phyloP scores from a whole-genome alignment of 2,113 vertebrate species.

The Ranitomeya variabilis region DNA sequence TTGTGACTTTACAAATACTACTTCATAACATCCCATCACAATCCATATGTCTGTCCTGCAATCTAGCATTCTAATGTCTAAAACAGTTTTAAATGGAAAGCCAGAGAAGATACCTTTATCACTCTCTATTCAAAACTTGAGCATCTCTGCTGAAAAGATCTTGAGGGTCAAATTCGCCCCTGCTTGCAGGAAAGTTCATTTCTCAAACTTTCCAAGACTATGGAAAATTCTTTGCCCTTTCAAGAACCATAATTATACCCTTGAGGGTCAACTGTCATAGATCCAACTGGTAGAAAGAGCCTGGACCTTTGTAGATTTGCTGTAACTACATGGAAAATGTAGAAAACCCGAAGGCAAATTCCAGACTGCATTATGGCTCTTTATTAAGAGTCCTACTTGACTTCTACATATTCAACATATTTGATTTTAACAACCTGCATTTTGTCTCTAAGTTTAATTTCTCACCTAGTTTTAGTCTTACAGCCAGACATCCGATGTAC shows the following conservation, averaged over 20 bases:
- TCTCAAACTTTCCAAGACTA: background rate
- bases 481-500: background rate
- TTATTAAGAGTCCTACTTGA: background rate
- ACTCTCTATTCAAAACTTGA: background rate
- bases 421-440: conserved; percentile 6
- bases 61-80: background rate
- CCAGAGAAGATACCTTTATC: background rate
- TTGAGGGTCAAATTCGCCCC: background rate
- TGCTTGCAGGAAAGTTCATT: background rate
- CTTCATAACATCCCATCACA: background rate
- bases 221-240: conserved; percentile 9
- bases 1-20: background rate
- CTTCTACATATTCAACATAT: background rate
- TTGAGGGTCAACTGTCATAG: conserved; percentile 15
- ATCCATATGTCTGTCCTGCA: background rate
- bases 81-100: background rate
- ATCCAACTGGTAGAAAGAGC: background rate
- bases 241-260: conserved; percentile 3
- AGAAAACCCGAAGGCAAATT: conserved; percentile 37
- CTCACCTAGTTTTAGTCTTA: background rate
- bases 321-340: background rate
- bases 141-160: background rate
- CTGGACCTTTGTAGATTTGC: background rate
- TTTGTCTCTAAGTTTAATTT: conserved; percentile 13
- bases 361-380: background rate